Base-by-base conservation (phyloP, 2,888 invertebrate species). In the Anoncus sp. region DNA sequence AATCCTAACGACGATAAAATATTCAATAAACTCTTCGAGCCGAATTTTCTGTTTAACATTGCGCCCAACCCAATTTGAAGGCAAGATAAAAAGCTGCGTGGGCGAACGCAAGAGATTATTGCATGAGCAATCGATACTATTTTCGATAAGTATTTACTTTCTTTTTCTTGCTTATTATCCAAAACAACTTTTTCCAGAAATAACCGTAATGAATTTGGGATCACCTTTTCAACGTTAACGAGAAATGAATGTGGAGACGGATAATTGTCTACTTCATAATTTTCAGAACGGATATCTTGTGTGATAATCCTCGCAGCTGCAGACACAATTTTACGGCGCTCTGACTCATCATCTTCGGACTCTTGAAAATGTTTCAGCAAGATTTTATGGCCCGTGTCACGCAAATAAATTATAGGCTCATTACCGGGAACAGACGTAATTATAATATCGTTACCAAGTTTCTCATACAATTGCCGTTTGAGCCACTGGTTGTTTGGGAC, bases 341-440 rank as follows among this genome's bases (percentile, higher is more conserved):
- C n/a, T 60, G 22, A 12, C 4, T 10, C 14, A n/a, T 5, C 10
- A 24, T 60, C 16, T 22, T 43, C 5, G 5, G 60, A 40, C 6
- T 60, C 60, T 24, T 60, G 60, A 6, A 22, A 60, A 22, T 22
- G 60, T 43, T 60, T 60, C 6, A 60, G 43, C 24, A 60, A 38
- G 9, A 60, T 60, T 38, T 60, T 43, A 14, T 40, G 18, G 20
- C 53, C n/a, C 9, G 27, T 31, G 2, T 31, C 53, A 9, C 53
- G 31, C 2, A 53, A 53, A 53, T 1, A 53, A 53, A 31, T 53
- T 6, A 53, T 53, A 5, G 27, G 53, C 27, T 53, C 53, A 1
- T 2, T 6, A 53, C 53, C 53, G 3, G 53, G 53, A 16, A 1
- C 27, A 2, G 53, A 27, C 16, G 53, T 27, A 6, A 53, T 53